phyloP scores from a whole-genome alignment of 2,888 invertebrate species.

The Aricia artaxerxes region DNA sequence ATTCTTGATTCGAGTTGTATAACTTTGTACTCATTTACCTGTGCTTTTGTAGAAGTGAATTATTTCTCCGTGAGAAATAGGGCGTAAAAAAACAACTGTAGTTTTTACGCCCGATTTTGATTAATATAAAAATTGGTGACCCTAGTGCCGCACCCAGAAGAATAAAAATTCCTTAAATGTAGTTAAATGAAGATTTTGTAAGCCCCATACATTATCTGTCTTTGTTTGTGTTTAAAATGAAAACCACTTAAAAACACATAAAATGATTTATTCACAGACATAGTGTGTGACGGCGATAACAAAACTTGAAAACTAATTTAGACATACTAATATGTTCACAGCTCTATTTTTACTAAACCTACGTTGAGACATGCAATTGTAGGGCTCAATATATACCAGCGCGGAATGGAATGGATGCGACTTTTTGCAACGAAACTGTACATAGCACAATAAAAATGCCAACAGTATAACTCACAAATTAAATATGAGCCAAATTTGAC shows the following conservation, averaged over 20 bases:
- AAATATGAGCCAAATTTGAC: too few species aligned
- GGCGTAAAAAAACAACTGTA: not conserved
- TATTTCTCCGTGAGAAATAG: not conserved
- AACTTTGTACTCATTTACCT: not conserved
- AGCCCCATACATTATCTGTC: too few species aligned
- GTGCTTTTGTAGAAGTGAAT: not conserved
- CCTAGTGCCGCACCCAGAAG: too few species aligned
- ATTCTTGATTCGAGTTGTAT: not conserved
- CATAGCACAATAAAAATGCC: too few species aligned
- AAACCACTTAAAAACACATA: not conserved
- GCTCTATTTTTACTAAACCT: conserved; percentile 33
- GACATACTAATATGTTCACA: conserved; percentile 36
- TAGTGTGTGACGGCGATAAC: not conserved
- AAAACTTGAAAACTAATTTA: conserved; percentile 38
- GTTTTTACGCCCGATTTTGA: too few species aligned
- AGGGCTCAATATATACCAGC: too few species aligned
- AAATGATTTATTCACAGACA: conserved; percentile 19
- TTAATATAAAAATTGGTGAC: too few species aligned
- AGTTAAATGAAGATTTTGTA: too few species aligned
- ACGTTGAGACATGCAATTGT: not conserved
- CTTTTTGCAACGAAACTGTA: too few species aligned
- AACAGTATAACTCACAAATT: too few species aligned
- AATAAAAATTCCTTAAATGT: too few species aligned
- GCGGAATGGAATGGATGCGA: too few species aligned
- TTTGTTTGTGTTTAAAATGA: not conserved